Conservation (phyloP, 2,113 vertebrate species). For the Tapirus terrestris region DNA sequence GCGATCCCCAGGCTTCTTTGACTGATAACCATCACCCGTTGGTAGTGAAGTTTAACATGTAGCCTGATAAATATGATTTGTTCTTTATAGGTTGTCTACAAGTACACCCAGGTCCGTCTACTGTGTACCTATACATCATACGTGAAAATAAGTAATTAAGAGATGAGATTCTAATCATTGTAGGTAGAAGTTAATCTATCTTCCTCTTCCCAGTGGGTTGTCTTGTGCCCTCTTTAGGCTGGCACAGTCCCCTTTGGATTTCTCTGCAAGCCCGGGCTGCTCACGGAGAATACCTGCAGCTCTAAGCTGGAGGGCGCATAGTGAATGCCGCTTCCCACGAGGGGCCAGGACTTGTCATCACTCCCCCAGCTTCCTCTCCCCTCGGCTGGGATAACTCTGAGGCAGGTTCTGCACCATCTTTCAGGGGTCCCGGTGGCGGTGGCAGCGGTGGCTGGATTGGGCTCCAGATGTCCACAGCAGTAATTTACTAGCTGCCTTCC, state of each 20-base stretch:
- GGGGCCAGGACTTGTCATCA: background rate
- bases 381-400: background rate
- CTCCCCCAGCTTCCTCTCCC: background rate
- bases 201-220: background rate
- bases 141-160: background rate
- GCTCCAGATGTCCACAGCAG: background rate
- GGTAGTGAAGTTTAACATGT: background rate
- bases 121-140: background rate
- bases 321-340: background rate
- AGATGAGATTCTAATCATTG: background rate
- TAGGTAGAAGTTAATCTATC: background rate
- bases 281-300: background rate
- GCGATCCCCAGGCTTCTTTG: background rate
- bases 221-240: background rate
- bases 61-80: background rate
- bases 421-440: background rate
- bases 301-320: background rate
- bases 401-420: background rate
- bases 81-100: background rate
- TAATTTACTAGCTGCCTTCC: background rate
- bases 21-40: background rate
- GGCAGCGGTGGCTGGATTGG: background rate
- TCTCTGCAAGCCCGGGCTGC: background rate
- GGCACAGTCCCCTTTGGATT: background rate
- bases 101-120: background rate